These are phyloP conservation scores for Callipepla californica DNA, from an alignment of 2,113 vertebrate species.

Conservation along the genomic window DNA sequence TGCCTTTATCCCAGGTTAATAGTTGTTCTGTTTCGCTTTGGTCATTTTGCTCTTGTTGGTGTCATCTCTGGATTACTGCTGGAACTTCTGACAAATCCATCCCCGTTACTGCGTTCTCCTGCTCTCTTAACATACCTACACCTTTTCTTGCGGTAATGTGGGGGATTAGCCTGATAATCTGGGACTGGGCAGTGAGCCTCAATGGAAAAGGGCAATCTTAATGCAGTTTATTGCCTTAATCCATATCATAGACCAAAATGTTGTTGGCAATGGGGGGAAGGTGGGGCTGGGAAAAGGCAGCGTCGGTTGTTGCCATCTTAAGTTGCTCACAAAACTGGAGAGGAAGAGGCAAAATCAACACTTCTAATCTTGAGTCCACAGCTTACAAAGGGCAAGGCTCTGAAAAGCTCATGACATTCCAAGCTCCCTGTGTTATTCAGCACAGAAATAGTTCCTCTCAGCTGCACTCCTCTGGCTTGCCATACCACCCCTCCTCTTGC, in stretches of 20 bases:
- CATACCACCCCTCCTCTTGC: background rate
- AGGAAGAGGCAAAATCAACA: background rate
- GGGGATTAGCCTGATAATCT: background rate
- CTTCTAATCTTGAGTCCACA: background rate
- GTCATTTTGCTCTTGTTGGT: background rate
- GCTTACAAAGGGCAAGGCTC: background rate
- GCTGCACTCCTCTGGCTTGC: background rate
- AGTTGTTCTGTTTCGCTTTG: background rate
- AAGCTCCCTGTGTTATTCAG: background rate
- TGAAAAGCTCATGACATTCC: background rate
- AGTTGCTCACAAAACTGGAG: background rate
- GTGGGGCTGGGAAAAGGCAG: background rate
- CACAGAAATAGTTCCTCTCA: background rate
- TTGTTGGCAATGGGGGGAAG: background rate
- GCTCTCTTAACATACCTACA: background rate
- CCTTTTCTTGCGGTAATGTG: background rate
- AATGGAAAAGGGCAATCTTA: background rate
- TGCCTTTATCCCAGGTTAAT: background rate
- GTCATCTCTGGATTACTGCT: background rate
- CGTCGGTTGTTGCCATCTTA: background rate
- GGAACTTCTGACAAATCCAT: background rate
- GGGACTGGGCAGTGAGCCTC: background rate
- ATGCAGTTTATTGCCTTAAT: background rate
- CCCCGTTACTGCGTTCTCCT: rapidly evolving
- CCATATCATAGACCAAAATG: background rate